phyloP scores from a whole-genome alignment of 2,888 invertebrate genomes.

The Pegoplata infirma region DNA sequence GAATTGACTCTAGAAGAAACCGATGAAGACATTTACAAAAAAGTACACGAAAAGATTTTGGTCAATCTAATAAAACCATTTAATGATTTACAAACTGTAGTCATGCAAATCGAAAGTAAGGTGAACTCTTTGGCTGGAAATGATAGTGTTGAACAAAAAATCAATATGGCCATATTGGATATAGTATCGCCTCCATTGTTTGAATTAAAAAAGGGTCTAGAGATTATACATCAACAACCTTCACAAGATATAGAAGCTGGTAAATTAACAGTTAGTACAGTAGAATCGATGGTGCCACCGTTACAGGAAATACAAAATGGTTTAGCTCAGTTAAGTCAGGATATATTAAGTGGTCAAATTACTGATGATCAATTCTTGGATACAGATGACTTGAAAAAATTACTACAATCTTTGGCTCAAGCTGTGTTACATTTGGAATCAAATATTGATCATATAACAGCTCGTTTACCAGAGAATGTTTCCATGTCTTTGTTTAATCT shows the following conservation, averaged over 20 bases:
- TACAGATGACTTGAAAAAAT: slow-evolving; percentile 76
- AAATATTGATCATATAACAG: slow-evolving; percentile 74
- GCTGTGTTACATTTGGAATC: slow-evolving; percentile 77
- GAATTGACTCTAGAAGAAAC: slow-evolving; percentile 75
- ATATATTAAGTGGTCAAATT: slow-evolving; percentile 76
- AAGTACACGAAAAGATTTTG: slow-evolving; percentile 74
- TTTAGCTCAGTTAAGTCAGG: slow-evolving; percentile 78
- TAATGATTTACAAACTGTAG: slow-evolving; percentile 70
- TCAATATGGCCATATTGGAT: slow-evolving; percentile 83
- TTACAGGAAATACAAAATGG: slow-evolving; percentile 81
- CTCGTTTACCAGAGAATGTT: slow-evolving; percentile 69
- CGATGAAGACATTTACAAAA: slow-evolving; percentile 74
- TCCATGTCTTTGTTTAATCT: slow-evolving; percentile 75
- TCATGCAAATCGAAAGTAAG: slow-evolving; percentile 72
- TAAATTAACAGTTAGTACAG: slow-evolving; percentile 78
- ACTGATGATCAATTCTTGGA: slow-evolving; percentile 72
- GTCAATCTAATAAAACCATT: slow-evolving; percentile 74
- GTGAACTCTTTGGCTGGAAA: slow-evolving; percentile 68
- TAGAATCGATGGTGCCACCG: slow-evolving; percentile 80
- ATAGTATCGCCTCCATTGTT: slow-evolving; percentile 82
- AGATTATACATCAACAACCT: slow-evolving; percentile 77
- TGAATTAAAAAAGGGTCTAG: slow-evolving; percentile 82
- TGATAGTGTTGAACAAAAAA: slow-evolving; percentile 75
- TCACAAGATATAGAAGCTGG: slow-evolving; percentile 72
- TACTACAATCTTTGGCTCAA: slow-evolving; percentile 77